phyloP scores from a whole-genome alignment of 2,797 vertebrate genomes.

The Chaenodraco wilsoni region DNA sequence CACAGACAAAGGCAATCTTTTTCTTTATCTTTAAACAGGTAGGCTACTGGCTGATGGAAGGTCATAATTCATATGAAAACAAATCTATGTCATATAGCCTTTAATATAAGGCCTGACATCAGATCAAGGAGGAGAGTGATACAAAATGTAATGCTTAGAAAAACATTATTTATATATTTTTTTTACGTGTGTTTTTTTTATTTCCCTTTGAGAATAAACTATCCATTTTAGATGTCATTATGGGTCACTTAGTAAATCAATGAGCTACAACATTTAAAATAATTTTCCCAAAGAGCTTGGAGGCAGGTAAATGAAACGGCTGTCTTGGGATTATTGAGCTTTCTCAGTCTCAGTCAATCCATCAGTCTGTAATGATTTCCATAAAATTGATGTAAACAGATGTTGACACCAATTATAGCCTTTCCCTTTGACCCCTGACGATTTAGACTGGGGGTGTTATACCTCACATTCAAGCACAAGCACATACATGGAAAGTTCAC shows the following conservation, averaged over 20 bases:
- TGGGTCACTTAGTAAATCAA: constrained; percentile 76
- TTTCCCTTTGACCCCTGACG: constrained; percentile 64
- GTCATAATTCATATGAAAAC: constrained; percentile 19
- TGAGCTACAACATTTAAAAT: constrained; percentile 71
- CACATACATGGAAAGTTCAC: not conserved
- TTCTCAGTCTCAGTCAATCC: constrained; percentile 54
- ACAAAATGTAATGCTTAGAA: not conserved
- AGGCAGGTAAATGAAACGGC: constrained; percentile 61
- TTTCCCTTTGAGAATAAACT: constrained; percentile 49
- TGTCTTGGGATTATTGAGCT: constrained; percentile 61
- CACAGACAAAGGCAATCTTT: constrained; percentile 50
- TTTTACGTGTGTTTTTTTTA: not conserved
- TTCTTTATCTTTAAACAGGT: constrained; percentile 43
- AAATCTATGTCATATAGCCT: not conserved
- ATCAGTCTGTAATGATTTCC: constrained; percentile 65
- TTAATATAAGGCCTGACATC: constrained; percentile 21
- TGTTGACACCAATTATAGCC: constrained; percentile 70
- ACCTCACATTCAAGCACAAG: constrained; percentile 29
- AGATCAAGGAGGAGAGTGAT: constrained; percentile 8
- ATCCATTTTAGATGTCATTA: constrained; percentile 60
- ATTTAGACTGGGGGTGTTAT: constrained; percentile 35
- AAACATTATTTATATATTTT: not conserved
- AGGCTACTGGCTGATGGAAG: constrained; percentile 5
- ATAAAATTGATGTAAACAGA: constrained; percentile 67
- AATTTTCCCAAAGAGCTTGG: constrained; percentile 65